Evolutionary conservation across 2,113 vertebrate species (phyloP).

Genomic region (Meles meles): DNA sequence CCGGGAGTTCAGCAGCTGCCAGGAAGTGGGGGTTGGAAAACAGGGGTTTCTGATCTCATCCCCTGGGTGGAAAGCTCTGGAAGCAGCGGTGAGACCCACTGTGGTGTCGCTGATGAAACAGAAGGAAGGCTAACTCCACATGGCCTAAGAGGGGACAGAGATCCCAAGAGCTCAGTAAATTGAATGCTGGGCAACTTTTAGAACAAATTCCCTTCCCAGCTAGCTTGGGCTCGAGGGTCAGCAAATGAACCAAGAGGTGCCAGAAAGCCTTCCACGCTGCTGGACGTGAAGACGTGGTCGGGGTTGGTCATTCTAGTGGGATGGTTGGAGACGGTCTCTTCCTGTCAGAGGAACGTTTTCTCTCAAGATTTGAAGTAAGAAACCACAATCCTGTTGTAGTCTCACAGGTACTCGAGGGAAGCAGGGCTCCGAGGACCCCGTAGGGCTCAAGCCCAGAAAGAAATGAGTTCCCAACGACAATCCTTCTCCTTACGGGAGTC

Average conservation of each 20-base stretch:
- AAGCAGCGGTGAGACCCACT: background rate
- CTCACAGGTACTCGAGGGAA: background rate
- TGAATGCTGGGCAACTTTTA: background rate
- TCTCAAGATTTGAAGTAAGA: background rate
- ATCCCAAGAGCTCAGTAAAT: background rate
- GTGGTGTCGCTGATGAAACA: fast-evolving
- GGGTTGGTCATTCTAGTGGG: background rate
- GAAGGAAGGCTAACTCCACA: background rate
- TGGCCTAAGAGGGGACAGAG: background rate
- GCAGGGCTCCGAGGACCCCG: background rate
- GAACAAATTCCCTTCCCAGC: background rate
- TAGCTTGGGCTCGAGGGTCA: background rate
- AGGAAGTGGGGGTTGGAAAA: background rate
- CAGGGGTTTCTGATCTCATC: background rate
- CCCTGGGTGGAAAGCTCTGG: background rate
- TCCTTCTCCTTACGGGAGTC: background rate
- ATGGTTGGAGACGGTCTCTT: background rate
- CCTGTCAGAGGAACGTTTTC: background rate
- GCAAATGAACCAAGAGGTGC: background rate
- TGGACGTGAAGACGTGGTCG: background rate
- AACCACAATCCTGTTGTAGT: background rate
- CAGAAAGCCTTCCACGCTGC: background rate
- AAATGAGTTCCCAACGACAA: background rate
- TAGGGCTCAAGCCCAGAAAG: background rate
- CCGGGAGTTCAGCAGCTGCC: background rate